Evolutionary conservation across 2,113 vertebrate species (phyloP), one percentile per base, ranked within the genome.

Genomic region (Rhinopomastus cyanomelas): DNA sequence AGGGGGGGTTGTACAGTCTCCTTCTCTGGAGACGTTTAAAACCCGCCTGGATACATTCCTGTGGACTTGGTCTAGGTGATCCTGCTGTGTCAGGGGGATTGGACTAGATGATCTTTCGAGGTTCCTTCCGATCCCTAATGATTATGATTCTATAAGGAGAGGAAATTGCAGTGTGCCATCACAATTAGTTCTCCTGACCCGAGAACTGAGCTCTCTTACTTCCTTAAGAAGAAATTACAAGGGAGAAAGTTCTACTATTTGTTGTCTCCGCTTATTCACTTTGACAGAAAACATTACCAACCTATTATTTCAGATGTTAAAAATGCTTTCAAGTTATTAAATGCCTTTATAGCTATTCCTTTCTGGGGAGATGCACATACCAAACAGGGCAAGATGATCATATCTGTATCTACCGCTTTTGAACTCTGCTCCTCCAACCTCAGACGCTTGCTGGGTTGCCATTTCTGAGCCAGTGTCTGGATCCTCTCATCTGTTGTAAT

Each of bases 341-440:
- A 30, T 62, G 65, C 23, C 52, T 75, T 68, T 39, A 42, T 68
- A 71, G 5, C 7, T 13, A 10, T 32, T 86, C 9, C 19, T 78
- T 46, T 83, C n/a, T 44, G 57, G 6, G 46, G 72, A 39, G 66
- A 49, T 3, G 7, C 4, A 92, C 97, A 34, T 96, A 99, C 99
- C 98, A 98, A 94, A 55, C 98, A 99, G 0, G 98, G 98, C 12
- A 99, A 95, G 85, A 99, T 98, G 52, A 99, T 98, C 98, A 99
- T 99, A 81, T 99, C 99, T 6, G 98, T 99, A 81, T 99, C 99
- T 87, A 99, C 97, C 1, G 98, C 98, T 94, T 99, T 99, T 51
- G 98, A 97, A 29, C 97, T 98, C 84, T 98, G 98, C 84, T 99
- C 98, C 68, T 99, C 99, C 21, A 98, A 95, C 67, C 96, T 98